Conservation (phyloP, 2,113 vertebrate species). For the Sphaerodactylus townsendi region DNA sequence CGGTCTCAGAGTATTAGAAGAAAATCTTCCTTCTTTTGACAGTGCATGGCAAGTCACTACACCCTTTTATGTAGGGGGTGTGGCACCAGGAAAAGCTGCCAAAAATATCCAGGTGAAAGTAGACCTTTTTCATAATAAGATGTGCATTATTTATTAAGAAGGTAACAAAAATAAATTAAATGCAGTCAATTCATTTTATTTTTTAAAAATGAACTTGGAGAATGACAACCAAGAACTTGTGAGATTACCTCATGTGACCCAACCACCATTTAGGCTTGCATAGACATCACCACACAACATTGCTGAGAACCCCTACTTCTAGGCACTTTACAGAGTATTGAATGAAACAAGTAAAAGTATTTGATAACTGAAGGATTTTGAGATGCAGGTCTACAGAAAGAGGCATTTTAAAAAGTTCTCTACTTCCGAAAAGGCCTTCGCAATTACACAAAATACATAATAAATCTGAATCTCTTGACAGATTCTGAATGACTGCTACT, state of each 20-base stretch:
- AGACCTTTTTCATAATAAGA: neutral
- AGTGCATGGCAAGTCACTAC: slow-evolving; percentile 78
- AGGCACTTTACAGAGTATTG: no score
- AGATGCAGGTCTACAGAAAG: neutral
- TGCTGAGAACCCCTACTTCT: no score
- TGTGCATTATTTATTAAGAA: neutral
- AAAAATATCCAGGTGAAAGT: slow-evolving; percentile 88
- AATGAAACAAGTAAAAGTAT: no score
- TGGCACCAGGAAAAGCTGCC: slow-evolving; percentile 83
- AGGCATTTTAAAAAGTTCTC: neutral
- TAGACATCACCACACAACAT: no score
- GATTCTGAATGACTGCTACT: neutral
- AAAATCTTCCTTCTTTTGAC: slow-evolving; percentile 60
- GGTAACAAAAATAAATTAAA: neutral
- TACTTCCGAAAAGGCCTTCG: neutral
- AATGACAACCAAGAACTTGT: neutral
- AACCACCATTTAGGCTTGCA: no score
- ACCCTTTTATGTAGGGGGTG: slow-evolving; percentile 89
- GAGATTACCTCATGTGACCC: no score
- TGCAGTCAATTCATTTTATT: neutral
- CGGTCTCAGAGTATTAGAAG: slow-evolving; percentile 83
- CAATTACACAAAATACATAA: neutral
- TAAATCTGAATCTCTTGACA: neutral
- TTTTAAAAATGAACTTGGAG: no score
- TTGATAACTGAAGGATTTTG: neutral